Evolutionary conservation across 2,113 vertebrate species (phyloP).

Genomic region (Garra rufa): DNA sequence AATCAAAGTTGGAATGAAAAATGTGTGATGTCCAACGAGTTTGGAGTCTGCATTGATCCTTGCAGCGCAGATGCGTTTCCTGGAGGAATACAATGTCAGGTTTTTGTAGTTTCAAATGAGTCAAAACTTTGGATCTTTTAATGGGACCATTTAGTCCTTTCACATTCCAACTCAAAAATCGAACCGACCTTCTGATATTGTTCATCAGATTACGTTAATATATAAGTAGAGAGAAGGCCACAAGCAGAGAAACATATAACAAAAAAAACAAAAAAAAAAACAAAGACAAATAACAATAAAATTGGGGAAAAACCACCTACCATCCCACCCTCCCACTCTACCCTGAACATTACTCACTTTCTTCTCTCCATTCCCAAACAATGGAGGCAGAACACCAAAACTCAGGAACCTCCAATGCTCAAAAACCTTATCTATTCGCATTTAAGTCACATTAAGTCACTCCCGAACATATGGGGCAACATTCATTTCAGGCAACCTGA

Average conservation of each 20-base stretch:
- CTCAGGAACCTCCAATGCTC: neutral
- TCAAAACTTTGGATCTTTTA: neutral
- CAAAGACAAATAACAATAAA: too few relatives aligned
- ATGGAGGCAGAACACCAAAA: neutral
- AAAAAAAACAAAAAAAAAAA: too few relatives aligned
- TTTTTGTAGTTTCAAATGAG: neutral
- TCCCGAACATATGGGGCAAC: neutral
- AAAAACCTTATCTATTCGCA: too few relatives aligned
- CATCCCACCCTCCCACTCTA: too few relatives aligned
- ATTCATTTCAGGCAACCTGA: neutral
- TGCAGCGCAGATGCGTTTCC: neutral
- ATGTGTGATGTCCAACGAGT: neutral
- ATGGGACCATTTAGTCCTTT: neutral
- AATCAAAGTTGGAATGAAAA: neutral
- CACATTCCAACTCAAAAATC: neutral
- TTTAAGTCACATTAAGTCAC: too few relatives aligned
- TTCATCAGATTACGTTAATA: neutral
- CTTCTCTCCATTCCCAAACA: constrained; percentile 14
- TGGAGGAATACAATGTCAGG: neutral
- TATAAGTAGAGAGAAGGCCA: neutral
- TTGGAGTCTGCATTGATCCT: neutral
- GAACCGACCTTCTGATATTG: neutral
- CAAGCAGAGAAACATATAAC: too few relatives aligned
- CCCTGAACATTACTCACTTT: neutral
- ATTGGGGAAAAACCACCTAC: too few relatives aligned